Conservation (phyloP, 1,140 invertebrate species). For the Bombus haemorrhoidalis region DNA sequence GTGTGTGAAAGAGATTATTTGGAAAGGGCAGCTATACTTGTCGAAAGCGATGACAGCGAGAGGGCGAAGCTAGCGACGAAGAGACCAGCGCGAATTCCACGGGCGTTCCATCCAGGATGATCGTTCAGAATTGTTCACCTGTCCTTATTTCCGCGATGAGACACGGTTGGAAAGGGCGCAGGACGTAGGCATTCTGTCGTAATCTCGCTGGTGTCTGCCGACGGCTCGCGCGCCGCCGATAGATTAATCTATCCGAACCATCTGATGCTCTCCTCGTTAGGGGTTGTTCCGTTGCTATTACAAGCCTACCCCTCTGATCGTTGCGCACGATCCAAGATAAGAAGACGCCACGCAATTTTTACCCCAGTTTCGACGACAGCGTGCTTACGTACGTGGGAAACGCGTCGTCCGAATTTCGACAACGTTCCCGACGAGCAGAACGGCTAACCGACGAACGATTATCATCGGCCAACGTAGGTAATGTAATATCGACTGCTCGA, state of each 20-base stretch:
- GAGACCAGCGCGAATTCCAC: not conserved
- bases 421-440: not conserved
- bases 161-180: conserved; percentile 1
- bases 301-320: not conserved
- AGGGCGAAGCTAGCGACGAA: not conserved
- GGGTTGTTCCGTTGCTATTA: conserved; percentile 46
- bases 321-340: conserved; percentile 42
- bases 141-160: conserved; percentile 31
- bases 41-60: not conserved
- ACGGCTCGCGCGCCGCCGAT: conserved; percentile 1
- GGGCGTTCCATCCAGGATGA: not conserved
- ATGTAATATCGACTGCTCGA: too few species aligned
- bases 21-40: too few species aligned
- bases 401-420: not conserved
- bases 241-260: conserved; percentile 51
- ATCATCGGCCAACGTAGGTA: not conserved
- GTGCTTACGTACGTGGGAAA: conserved; percentile 13
- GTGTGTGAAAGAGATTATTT: too few species aligned
- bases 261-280: conserved; percentile 45
- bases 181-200: conserved; percentile 13
- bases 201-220: conserved; percentile 15
- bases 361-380: conserved; percentile 18
- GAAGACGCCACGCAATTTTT: conserved; percentile 38
- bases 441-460: not conserved
- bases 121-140: conserved; percentile 22